Evolutionary conservation across 2,113 vertebrate species (phyloP).

Genomic region (Gymnorhina tibicen): DNA sequence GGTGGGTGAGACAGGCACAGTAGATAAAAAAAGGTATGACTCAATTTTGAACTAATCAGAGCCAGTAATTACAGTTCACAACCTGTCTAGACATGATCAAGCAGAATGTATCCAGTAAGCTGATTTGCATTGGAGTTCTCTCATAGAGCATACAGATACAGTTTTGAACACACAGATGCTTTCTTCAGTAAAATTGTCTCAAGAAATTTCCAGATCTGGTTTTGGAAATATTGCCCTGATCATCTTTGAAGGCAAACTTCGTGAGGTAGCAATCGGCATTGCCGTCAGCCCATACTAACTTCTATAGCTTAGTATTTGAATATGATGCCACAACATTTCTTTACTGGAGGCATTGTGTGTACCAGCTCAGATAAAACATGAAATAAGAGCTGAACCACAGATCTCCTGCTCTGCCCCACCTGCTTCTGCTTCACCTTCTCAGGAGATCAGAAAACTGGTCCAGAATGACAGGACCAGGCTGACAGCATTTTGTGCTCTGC

Average conservation of each 20-base stretch:
- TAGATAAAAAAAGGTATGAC: background rate
- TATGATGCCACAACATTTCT: background rate
- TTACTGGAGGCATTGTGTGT: background rate
- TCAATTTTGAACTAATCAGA: slow-evolving; percentile 43
- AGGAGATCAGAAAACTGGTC: background rate
- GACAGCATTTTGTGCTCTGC: background rate
- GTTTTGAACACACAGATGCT: background rate
- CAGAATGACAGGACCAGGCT: background rate
- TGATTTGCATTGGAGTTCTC: slow-evolving; percentile 20
- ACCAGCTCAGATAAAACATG: background rate
- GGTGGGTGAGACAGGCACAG: background rate
- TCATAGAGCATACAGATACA: background rate
- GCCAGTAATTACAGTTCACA: slow-evolving; percentile 42
- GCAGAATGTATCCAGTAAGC: background rate
- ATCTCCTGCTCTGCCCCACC: background rate
- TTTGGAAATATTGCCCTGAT: background rate
- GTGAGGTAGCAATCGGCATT: background rate
- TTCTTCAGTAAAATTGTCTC: background rate
- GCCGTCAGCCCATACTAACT: background rate
- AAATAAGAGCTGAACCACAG: background rate
- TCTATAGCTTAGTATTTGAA: background rate
- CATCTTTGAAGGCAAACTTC: background rate
- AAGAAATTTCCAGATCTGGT: background rate
- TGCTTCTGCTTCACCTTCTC: slow-evolving; percentile 12
- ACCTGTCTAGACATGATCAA: slow-evolving; percentile 49